Evolutionary conservation across 2,888 invertebrate genomes (phyloP).

Genomic region (Stictocephala bisonia): DNA sequence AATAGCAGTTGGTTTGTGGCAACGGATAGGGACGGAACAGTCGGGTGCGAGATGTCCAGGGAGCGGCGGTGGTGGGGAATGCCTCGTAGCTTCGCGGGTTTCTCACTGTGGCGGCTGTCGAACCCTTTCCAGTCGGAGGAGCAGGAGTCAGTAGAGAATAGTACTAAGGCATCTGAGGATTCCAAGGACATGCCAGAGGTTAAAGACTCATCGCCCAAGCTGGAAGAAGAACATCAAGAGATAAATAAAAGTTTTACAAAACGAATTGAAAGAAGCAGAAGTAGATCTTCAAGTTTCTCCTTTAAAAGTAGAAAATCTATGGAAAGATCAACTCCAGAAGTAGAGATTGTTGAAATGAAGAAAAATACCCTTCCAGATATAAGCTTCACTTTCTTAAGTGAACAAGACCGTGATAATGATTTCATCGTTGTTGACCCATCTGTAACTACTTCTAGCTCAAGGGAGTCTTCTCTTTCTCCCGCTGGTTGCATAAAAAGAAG

Average conservation of each 20-base stretch:
- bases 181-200: conserved; percentile 41
- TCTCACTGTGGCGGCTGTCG: conserved; percentile 42
- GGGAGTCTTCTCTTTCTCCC: no score
- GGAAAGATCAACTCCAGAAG: conserved; percentile 31
- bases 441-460: conserved; percentile 6
- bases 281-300: conserved; percentile 48
- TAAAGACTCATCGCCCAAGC: no score
- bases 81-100: conserved; percentile 48
- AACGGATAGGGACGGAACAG: background rate
- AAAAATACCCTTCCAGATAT: conserved; percentile 39
- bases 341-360: conserved; percentile 4
- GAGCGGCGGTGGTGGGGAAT: conserved; percentile 53
- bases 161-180: conserved; percentile 34
- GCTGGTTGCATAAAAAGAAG: conserved; percentile 12
- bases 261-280: conserved; percentile 24
- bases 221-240: no score
- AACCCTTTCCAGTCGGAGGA: conserved; percentile 39
- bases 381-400: conserved; percentile 45
- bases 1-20: background rate
- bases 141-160: background rate
- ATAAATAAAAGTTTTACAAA: background rate
- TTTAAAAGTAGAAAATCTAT: conserved; percentile 34
- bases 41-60: conserved; percentile 36
- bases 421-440: conserved; percentile 42
- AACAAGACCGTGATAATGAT: conserved; percentile 47